Evolutionary conservation across 2,797 vertebrate genomes (phyloP), one percentile per base, ranked within the genome.

Genomic region (Atherinosoma microstoma): DNA sequence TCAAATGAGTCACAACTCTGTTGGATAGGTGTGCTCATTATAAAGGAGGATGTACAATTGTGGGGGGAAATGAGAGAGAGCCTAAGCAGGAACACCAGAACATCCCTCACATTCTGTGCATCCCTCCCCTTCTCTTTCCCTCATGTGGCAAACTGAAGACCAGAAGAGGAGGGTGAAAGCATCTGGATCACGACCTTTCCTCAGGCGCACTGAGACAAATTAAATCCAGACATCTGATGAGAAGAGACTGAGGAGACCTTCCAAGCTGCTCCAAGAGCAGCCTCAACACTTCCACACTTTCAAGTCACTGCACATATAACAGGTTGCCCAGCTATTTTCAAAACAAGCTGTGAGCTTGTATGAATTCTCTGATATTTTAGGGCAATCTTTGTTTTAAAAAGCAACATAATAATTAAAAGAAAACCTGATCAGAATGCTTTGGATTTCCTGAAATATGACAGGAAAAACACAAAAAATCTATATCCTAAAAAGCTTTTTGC

Each of bases 111-210:
- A 62, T 76, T 87, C 76, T n/a, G 60, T 32, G 64, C 79, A 35
- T 72, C 70, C 64, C 70, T 45, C 73, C 57, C 56, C 58, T 67
- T 67, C 65, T 58, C 10, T 69, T 56, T 74, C 34, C 60, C 79
- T 79, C 79, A 67, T 66, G 80, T 84, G 83, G 78, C 84, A 89
- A 86, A 72, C 78, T 81, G 84, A 79, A 59, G 85, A 92, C 86
- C 92, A 87, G 84, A 34, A 83, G 72, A 75, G 86, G 82, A 90
- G 86, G 83, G 80, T 73, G 75, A 86, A 90, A 89, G 86, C 87
- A 92, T 94, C 89, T 91, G 89, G 91, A 92, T 92, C 90, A 86
- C 85, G 93, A 93, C 92, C 93, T 94, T 94, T 94, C 91, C 91
- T 92, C 78, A 76, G 92, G 88, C 86, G 70, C 84, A 30, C 87